Conservation (phyloP, 2,888 invertebrate species). For the Drosophila eohydei region DNA sequence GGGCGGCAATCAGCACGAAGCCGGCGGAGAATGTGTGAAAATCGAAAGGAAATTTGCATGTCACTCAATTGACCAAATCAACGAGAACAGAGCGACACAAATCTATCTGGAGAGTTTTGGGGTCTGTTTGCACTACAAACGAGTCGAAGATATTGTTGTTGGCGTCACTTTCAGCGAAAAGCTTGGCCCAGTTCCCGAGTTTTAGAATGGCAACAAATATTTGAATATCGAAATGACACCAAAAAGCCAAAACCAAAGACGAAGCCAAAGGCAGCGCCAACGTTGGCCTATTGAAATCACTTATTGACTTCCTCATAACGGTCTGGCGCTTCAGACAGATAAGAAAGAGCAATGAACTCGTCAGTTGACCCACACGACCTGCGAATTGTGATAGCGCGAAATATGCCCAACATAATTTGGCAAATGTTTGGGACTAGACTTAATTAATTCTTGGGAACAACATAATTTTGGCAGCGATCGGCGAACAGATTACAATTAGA, state of each 20-base stretch:
- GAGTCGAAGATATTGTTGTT: conserved; percentile 39
- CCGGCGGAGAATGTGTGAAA: conserved; percentile 68
- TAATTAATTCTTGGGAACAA: conserved; percentile 53
- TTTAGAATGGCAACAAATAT: conserved; percentile 63
- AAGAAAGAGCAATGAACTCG: conserved; percentile 62
- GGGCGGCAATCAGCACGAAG: conserved; percentile 53
- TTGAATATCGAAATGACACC: conserved; percentile 67
- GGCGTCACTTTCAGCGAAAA: conserved; percentile 42
- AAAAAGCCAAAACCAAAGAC: conserved; percentile 9
- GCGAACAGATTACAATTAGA: conserved; percentile 68
- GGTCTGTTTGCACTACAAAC: conserved; percentile 69
- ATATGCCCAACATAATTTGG: conserved; percentile 31
- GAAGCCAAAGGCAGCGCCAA: not conserved
- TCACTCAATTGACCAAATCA: conserved; percentile 67
- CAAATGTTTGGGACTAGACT: conserved; percentile 24
- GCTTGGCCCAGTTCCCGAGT: conserved; percentile 60
- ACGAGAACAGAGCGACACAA: conserved; percentile 52
- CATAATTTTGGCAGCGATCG: conserved; percentile 64
- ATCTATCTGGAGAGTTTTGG: conserved; percentile 49
- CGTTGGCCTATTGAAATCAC: conserved; percentile 37
- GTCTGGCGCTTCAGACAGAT: conserved; percentile 41
- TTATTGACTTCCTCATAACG: conserved; percentile 63
- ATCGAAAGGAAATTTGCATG: conserved; percentile 78
- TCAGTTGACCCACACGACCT: conserved; percentile 30
- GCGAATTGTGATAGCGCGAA: conserved; percentile 29